A percentile compares a stretch with the other conserved stretches of the same genome.
These are phyloP conservation scores for Neofelis nebulosa DNA, from an alignment of 2,113 vertebrate genomes.

Conservation along the genomic window DNA sequence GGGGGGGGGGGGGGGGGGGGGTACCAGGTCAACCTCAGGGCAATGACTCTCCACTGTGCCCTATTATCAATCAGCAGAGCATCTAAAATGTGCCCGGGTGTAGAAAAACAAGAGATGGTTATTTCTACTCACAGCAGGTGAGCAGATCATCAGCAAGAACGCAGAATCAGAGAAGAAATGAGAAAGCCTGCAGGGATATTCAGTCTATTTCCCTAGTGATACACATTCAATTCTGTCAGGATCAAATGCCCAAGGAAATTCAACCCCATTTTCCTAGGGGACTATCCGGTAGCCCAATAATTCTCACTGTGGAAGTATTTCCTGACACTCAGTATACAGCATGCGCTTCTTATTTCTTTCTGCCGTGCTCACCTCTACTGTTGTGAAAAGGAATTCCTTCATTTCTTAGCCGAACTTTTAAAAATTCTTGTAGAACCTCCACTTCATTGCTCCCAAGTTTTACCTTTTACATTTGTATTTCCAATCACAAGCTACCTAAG, in stretches of 20 bases:
- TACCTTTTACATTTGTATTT: background rate
- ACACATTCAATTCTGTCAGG: background rate
- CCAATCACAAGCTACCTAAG: background rate
- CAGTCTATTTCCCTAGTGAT: background rate
- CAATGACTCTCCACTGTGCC: background rate
- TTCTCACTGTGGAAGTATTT: background rate
- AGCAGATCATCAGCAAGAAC: background rate
- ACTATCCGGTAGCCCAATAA: background rate
- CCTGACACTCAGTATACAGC: background rate
- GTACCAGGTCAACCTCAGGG: background rate
- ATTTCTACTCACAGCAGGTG: constrained; percentile 47
- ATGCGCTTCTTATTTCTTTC: background rate
- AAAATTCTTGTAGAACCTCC: background rate
- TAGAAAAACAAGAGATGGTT: background rate
- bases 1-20: no score
- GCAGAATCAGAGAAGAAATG: constrained; percentile 13
- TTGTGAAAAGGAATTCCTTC: background rate
- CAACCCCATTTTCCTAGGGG: background rate
- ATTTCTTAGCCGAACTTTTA: background rate
- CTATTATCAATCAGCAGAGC: background rate
- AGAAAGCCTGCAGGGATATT: background rate
- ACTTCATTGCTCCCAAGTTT: background rate
- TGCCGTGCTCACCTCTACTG: background rate
- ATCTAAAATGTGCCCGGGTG: background rate
- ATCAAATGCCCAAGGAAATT: constrained; percentile 26